Evolutionary conservation across 2,113 vertebrate genomes (phyloP), one percentile per base, ranked within the genome.

Genomic region (Podilymbus podiceps): DNA sequence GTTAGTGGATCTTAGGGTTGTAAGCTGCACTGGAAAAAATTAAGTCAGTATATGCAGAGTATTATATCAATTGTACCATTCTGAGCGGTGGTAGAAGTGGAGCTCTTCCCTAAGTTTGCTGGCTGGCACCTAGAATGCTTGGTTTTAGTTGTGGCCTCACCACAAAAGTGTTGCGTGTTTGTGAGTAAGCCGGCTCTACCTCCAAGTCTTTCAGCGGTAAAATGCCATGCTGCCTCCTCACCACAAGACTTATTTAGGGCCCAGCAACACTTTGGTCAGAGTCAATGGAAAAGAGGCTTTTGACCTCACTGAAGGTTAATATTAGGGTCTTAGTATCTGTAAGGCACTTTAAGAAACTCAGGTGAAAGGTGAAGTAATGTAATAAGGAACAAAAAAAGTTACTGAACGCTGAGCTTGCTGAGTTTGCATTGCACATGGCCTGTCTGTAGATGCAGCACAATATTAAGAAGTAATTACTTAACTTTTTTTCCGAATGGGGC

Each of bases 391-490:
- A 63, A 47, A 8, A 72, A 42, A 68, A 46, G 12, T 55, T 42
- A 50, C 21, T 66, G 42, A 76, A 88, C 2, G 8, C 63, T 49
- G 49, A 72, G 31, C 44, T 68, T 91, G 77, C 93, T 96, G 66
- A 95, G 44, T 53, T 91, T 90, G 90, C 75, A 55, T 58, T 91
- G 47, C 68, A 77, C 2, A 4, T 74, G 68, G 56, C 20, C 59
- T 83, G 46, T 85, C 46, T 93, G 74, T 88, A 90, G 50, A 62
- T 58, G 71, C 49, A 79, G 74, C 71, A 67, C 47, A 85, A 50
- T 90, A 69, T 47, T 85, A 83, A 90, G 63, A 80, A 46, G 50
- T 68, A 90, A 94, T 93, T 91, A 89, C 49, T 85, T 94, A 83
- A 85, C 42, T 89, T 96, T 94, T 96, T 94, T 91, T 64, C 49